Evolutionary conservation across 2,888 invertebrate species (phyloP), one percentile per base, ranked within the genome.

Genomic region (Eremobia ochroleuca): DNA sequence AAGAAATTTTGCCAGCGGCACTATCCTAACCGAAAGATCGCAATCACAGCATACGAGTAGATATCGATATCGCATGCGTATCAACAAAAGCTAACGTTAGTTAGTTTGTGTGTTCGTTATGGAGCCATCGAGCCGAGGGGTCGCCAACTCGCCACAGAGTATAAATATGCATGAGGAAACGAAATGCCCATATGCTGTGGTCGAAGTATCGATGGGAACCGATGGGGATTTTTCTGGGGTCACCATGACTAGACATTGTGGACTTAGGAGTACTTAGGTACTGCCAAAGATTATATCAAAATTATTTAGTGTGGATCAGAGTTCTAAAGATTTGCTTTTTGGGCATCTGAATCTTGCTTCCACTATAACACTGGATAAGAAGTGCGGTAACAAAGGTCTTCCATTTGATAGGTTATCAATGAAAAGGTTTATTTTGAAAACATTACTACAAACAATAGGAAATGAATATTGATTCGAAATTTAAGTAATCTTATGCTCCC

Each of bases 131-230:
- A 85, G 84, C 61, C 76, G 82, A 81, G 87, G 87, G 87, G 87
- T 85, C 85, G 85, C 77, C 77, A 70, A n/a, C 55, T 79, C 80
- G 82, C 78, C 77, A 75, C 68, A 66, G 25, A 59, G 11, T 77
- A 88, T 88, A 83, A 88, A 88, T 88, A 88, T 88, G 87, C 87
- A 88, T 88, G 87, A 88, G 87, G 82, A 81, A 86, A 88, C 88
- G 89, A 85, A 79, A 82, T 85, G 61, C 75, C 87, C 87, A 88
- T 88, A 88, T 88, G 87, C 82, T 85, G 79, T 76, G 73, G 71
- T 72, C 83, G 65, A 72, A 79, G 69, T 82, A 83, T 76, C 80
- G 77, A 80, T 81, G 80, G 81, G 77, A 86, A 82, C 73, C 31
- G 69, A 75, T 37, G 66, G 74, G 73, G 61, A 81, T 85, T 81